A percentile compares a stretch with the other conserved stretches of the same genome.
Evolutionary conservation across 2,113 vertebrate species (phyloP).

Genomic region (Eubucco bourcierii): DNA sequence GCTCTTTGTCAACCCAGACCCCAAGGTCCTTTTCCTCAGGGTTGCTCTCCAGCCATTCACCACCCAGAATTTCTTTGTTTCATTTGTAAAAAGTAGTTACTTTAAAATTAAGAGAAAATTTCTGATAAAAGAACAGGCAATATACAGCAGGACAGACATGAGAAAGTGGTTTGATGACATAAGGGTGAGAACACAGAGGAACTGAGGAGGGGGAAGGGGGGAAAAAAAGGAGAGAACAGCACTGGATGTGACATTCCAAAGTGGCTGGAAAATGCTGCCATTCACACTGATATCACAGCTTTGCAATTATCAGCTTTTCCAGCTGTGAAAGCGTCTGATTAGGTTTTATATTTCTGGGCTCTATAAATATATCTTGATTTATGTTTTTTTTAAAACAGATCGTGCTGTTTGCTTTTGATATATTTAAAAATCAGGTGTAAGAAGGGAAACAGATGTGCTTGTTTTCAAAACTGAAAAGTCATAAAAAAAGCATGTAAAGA

Average conservation of each 20-base stretch:
- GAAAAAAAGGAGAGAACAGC: slow-evolving; percentile 23
- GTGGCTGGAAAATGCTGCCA: slow-evolving; percentile 52
- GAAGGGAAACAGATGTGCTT: slow-evolving; percentile 59
- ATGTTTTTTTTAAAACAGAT: slow-evolving; percentile 29
- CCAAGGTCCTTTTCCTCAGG: too few relatives aligned
- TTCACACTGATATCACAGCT: slow-evolving; percentile 57
- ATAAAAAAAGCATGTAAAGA: slow-evolving; percentile 31
- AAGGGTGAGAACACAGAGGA: not conserved
- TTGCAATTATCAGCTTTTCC: slow-evolving; percentile 71
- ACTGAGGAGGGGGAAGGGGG: slow-evolving; percentile 10
- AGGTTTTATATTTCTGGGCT: slow-evolving; percentile 62
- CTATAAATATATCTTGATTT: slow-evolving; percentile 58
- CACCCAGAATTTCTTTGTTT: not conserved
- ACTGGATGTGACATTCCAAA: slow-evolving; percentile 46
- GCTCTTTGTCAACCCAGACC: too few relatives aligned
- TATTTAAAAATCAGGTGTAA: slow-evolving; percentile 67
- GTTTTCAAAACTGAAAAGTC: slow-evolving; percentile 46
- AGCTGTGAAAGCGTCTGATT: slow-evolving; percentile 70
- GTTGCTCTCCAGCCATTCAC: too few relatives aligned
- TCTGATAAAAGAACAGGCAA: not conserved
- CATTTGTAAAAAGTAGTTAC: not conserved
- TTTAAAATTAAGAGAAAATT: not conserved
- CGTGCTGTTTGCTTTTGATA: slow-evolving; percentile 48
- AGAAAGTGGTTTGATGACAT: not conserved
- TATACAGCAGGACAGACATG: not conserved